Percentiles rank a stretch among this genome's conserved stretches.
Conservation (phyloP, 2,797 vertebrate genomes). For the Bradypodion ventrale region DNA sequence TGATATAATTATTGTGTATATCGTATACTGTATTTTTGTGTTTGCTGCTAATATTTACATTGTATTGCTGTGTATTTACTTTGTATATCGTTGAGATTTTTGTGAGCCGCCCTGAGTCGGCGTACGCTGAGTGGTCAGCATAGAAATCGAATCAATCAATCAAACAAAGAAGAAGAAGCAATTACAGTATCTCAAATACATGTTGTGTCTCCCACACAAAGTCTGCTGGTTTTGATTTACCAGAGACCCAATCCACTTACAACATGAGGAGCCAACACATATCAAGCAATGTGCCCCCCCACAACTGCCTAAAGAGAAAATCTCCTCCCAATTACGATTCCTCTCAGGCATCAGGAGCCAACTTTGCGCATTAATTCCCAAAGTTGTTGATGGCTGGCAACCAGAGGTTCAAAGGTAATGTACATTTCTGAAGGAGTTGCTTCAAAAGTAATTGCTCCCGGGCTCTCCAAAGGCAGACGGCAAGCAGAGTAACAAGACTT, state of each 20-base stretch:
- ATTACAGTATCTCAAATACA: no score
- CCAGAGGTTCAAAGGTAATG: conserved; percentile 37
- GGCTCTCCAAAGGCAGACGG: conserved; percentile 41
- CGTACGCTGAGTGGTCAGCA: no score
- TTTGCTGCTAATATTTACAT: no score
- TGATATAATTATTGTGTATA: no score
- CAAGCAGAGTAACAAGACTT: conserved; percentile 36
- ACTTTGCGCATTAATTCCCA: not conserved
- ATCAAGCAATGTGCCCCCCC: conserved; percentile 7
- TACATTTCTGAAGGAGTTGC: conserved; percentile 5
- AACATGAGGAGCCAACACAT: not conserved
- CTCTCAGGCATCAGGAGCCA: not conserved
- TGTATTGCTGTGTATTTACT: no score
- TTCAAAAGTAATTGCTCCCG: conserved; percentile 47
- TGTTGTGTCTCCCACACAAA: not conserved
- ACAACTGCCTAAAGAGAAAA: not conserved
- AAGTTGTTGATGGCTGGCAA: not conserved
- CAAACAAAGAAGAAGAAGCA: no score
- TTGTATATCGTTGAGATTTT: no score
- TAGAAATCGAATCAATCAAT: no score
- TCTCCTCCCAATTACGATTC: not conserved
- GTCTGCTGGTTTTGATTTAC: not conserved
- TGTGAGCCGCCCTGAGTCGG: no score
- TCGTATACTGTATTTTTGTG: no score
- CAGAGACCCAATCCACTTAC: not conserved